These are phyloP conservation scores for Myotis planiceps DNA, from an alignment of 2,797 vertebrate species.

Conservation along the genomic window DNA sequence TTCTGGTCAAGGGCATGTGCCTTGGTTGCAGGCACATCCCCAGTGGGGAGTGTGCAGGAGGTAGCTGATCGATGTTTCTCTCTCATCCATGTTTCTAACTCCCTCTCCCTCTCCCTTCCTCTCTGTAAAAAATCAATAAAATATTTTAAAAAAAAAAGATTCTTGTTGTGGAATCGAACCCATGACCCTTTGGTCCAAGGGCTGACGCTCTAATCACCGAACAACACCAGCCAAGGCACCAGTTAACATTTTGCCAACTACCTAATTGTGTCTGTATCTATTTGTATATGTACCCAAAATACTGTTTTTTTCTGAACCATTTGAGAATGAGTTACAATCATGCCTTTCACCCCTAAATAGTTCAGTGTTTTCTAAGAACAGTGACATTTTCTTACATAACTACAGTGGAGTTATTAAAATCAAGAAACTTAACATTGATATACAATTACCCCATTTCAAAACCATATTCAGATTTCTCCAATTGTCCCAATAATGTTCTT, in stretches of 20 bases:
- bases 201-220: too few relatives aligned
- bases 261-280: not conserved
- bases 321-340: not conserved
- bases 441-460: not conserved
- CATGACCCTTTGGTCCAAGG: too few relatives aligned
- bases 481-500: not conserved
- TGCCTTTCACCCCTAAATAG: not conserved
- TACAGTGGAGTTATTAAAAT: not conserved
- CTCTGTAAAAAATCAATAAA: too few relatives aligned
- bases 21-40: too few relatives aligned
- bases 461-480: not conserved
- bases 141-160: too few relatives aligned
- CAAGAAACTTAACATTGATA: not conserved
- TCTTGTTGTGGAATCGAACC: not conserved
- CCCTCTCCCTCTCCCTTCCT: too few relatives aligned
- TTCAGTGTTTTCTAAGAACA: conserved; percentile 22
- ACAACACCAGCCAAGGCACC: too few relatives aligned
- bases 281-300: not conserved
- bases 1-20: too few relatives aligned
- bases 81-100: too few relatives aligned
- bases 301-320: not conserved
- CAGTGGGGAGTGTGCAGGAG: too few relatives aligned
- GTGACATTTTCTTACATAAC: not conserved
- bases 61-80: too few relatives aligned
- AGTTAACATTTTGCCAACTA: not conserved